Conservation (phyloP, 2,888 invertebrate genomes). For the Heteropelma amictum region DNA sequence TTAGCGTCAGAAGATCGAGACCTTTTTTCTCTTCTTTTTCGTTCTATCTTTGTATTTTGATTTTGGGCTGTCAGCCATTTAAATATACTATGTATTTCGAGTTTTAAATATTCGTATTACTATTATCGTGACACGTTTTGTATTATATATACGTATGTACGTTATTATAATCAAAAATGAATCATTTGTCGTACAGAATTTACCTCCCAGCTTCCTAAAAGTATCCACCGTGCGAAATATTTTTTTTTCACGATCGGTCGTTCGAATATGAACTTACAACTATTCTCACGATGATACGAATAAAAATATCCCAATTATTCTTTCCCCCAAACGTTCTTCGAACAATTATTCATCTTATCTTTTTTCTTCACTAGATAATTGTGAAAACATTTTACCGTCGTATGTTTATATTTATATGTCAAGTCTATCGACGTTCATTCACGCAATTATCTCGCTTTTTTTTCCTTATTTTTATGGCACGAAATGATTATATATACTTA, state of each 20-base stretch:
- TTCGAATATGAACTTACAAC: slow-evolving; percentile 13
- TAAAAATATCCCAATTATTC: slow-evolving; percentile 16
- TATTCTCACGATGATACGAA: slow-evolving; percentile 23
- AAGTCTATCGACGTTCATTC: slow-evolving; percentile 26
- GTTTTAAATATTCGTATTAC: slow-evolving; percentile 40
- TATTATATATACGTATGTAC: slow-evolving; percentile 14
- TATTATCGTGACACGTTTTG: slow-evolving; percentile 35
- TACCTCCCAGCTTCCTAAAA: slow-evolving; percentile 13
- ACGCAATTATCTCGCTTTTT: slow-evolving; percentile 3
- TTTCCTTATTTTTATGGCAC: neutral
- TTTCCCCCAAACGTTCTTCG: neutral
- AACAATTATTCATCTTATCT: neutral
- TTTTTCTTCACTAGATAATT: slow-evolving; percentile 33
- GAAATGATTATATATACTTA: slow-evolving; percentile 34
- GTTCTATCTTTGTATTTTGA: slow-evolving; percentile 68
- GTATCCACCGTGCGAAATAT: neutral
- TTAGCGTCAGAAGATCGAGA: slow-evolving; percentile 59
- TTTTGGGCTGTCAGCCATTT: slow-evolving; percentile 72
- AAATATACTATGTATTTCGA: slow-evolving; percentile 49
- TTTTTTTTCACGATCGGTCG: slow-evolving; percentile 32
- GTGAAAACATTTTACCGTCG: slow-evolving; percentile 39
- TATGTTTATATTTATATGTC: slow-evolving; percentile 22
- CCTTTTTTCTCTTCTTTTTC: slow-evolving; percentile 40
- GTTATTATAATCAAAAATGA: slow-evolving; percentile 29
- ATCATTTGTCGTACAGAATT: slow-evolving; percentile 34